Conservation (phyloP, 2,888 invertebrate genomes). For the Emmelina monodactyla region DNA sequence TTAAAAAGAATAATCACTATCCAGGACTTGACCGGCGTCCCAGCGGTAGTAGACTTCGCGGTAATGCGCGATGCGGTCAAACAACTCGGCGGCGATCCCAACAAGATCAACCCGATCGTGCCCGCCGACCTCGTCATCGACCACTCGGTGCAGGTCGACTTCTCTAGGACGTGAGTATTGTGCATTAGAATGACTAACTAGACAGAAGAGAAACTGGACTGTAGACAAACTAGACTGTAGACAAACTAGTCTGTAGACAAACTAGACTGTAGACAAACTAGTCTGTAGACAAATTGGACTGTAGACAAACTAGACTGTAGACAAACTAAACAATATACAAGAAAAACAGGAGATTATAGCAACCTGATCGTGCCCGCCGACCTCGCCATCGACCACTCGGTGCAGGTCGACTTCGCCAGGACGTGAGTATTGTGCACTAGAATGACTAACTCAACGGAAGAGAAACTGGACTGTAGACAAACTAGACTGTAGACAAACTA, state of each 20-base stretch:
- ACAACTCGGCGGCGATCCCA: slow-evolving; percentile 84
- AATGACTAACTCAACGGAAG: not conserved
- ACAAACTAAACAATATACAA: too few species aligned
- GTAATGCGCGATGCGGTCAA: slow-evolving; percentile 97
- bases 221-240: too few species aligned
- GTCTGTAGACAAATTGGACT: too few species aligned
- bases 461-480: too few species aligned
- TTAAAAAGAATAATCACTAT: too few species aligned
- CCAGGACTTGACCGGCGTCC: slow-evolving; percentile 95
- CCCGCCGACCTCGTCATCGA: slow-evolving; percentile 98
- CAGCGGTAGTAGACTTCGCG: slow-evolving; percentile 98
- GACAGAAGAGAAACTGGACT: too few species aligned
- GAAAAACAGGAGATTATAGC: too few species aligned
- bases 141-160: slow-evolving; percentile 98
- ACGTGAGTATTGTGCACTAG: slow-evolving; percentile 44
- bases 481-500: too few species aligned
- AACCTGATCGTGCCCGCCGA: slow-evolving; percentile 98
- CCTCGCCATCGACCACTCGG: slow-evolving; percentile 97
- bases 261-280: too few species aligned
- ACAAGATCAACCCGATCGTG: slow-evolving; percentile 95
- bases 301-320: too few species aligned
- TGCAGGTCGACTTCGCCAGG: slow-evolving; percentile 93
- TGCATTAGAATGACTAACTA: not conserved
- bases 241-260: too few species aligned
- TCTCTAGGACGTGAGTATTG: slow-evolving; percentile 70